A percentile compares a stretch with the other conserved stretches of the same genome.
These are phyloP conservation scores for Pagrus major DNA, from an alignment of 2,113 vertebrate genomes.

Conservation along the genomic window DNA sequence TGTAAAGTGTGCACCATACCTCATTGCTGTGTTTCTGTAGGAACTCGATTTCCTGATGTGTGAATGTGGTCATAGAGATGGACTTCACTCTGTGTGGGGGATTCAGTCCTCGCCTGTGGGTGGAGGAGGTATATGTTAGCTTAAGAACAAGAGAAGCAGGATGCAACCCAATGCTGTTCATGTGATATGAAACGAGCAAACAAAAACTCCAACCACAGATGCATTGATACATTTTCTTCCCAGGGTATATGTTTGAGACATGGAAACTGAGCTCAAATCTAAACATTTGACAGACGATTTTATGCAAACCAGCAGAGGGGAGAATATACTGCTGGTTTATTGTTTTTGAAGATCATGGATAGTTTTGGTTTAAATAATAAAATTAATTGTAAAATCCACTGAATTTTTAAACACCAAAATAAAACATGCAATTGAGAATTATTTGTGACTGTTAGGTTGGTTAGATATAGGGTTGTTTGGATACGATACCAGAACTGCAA, in stretches of 20 bases:
- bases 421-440: neutral
- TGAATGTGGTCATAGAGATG: constrained; percentile 99
- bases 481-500: too few species aligned
- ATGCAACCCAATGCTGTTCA: constrained; percentile 17
- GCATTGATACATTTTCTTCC: neutral
- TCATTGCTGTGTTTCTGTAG: constrained; percentile 98
- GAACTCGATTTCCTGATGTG: constrained; percentile 99
- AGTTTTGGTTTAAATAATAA: neutral
- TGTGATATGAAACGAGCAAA: constrained; percentile 30
- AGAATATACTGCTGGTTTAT: neutral
- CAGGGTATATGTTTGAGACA: neutral
- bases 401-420: neutral
- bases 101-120: constrained; percentile 93
- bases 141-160: constrained; percentile 50
- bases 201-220: neutral
- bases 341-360: neutral
- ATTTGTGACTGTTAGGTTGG: neutral
- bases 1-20: constrained; percentile 78
- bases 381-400: neutral
- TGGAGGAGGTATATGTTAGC: constrained; percentile 62
- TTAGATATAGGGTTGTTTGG: neutral
- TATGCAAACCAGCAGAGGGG: neutral
- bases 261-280: neutral
- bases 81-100: constrained; percentile 99
- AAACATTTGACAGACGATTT: neutral